Evolutionary conservation across 2,797 vertebrate genomes (phyloP), one percentile per base, ranked within the genome.

Genomic region (Crocodylus rhombifer): DNA sequence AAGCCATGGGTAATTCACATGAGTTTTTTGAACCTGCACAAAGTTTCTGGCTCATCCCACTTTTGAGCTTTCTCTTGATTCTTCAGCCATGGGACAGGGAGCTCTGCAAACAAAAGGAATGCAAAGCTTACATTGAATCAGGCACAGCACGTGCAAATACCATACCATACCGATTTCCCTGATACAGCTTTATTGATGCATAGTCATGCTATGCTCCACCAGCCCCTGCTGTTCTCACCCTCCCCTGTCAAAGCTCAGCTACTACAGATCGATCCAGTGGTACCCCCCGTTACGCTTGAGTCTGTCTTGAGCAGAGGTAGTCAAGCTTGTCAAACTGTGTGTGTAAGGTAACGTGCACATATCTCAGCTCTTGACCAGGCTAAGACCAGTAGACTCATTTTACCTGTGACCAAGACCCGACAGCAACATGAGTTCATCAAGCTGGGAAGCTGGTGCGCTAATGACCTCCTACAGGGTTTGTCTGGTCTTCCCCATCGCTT

Each of bases 401-500:
- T 51, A 77, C 79, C 88, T 1, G 0, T 23, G 77, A 88, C 51
- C 60, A 84, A 36, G 25, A 23, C 87, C 74, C 87, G 82, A 87
- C 9, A 28, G 18, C 67, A 42, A 71, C 33, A 21, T 7, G 25
- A 71, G 36, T 42, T 42, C 6, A 6, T 25, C 36, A 36, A 14
- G 33, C 36, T 6, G 62, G 65, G 60, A 82, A 86, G 92, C 83
- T 87, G 82, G 42, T 77, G 87, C 93, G 80, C 89, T 90, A 88
- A 28, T 67, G 87, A 92, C 18, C 69, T 71, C 91, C 77, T 62
- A 12, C 11, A 42, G 77, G 23, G 33, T 85, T 88, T 58, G 71
- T 85, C 88, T 92, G 93, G 94, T 94, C 94, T 88, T 93, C 93
- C 77, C 94, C 91, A 91, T 82, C 95, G 91, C 87, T 86, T 95